Base-by-base conservation (phyloP, 2,888 invertebrate species). In the Marasmarcha lunaedactyla region DNA sequence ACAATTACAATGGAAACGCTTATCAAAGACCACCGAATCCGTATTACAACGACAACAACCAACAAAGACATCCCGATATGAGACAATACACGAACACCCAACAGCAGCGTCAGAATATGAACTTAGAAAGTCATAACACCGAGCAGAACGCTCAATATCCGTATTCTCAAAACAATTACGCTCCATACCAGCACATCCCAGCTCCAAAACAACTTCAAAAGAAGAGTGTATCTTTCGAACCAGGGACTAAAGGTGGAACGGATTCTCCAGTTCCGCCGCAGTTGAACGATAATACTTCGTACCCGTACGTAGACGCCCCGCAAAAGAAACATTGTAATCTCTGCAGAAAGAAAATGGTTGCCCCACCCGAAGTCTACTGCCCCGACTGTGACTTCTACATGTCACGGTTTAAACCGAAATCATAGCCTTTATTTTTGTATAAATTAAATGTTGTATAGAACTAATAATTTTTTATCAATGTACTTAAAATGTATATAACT, bases 331-430 rank as follows among this genome's bases (percentile, higher is more conserved):
- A 90, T 43, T 96, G 96, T 67, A 91, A 93, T 71, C 84, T 97
- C 52, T 97, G 96, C 71, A 87, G 94, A 42, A 95, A 95, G 66
- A 93, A 94, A 59, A 87, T 89, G 46, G 90, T 94, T 12, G 87
- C 86, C 37, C 87, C 91, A 11, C 91, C 94, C 10, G 89, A 90
- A 26, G 86, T 90, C 52, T 96, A 95, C 64, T 97, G 96, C 71
- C 86, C 90, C 37, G 95, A 96, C 72, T 96, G 96, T 74, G 94
- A 95, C 63, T 95, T 92, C 77, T 97, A 96, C 63, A 91, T 97
- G 90, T 93, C 93, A 46, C 86, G 91, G 58, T 92, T 92, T 69
- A 89, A 90, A 59, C 90, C 90, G 34, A 86, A 86, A 51, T 84
- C 85, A 55, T 87, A 79, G 71, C 30, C 30, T 30, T 20, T 20